These are phyloP conservation scores for Brachionus manjavacas DNA, from an alignment of 1,140 invertebrate species.

Conservation along the genomic window DNA sequence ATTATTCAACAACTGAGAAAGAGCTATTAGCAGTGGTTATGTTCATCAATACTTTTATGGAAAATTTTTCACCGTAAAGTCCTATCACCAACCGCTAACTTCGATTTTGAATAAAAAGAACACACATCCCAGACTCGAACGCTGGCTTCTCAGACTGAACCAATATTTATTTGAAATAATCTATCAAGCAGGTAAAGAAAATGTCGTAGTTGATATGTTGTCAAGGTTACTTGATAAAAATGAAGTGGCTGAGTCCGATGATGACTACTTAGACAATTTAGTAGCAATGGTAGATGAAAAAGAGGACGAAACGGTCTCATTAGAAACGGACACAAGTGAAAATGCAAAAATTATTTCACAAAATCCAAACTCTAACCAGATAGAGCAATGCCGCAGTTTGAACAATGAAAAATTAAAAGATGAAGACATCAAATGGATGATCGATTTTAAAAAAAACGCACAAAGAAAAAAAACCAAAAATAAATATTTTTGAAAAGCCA, in stretches of 20 bases:
- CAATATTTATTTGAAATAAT: not conserved
- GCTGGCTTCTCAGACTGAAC: not conserved
- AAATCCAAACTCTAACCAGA: not conserved
- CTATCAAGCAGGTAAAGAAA: not conserved
- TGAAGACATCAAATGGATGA: no score
- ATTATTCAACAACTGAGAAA: not conserved
- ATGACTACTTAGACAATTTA: constrained; percentile 42
- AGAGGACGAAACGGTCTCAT: not conserved
- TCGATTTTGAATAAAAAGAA: not conserved
- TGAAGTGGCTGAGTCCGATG: not conserved
- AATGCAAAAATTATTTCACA: not conserved
- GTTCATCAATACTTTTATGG: no score
- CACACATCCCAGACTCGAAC: no score
- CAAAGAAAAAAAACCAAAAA: not conserved
- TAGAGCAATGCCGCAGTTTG: no score
- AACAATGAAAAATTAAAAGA: no score
- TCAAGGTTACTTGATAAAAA: not conserved
- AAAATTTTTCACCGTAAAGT: no score
- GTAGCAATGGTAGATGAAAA: not conserved
- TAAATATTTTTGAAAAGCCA: not conserved
- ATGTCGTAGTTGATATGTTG: not conserved
- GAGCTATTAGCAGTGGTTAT: not conserved
- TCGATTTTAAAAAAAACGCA: not conserved
- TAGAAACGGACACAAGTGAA: not conserved
- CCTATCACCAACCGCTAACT: not conserved